Evolutionary conservation across 2,113 vertebrate species (phyloP).

Genomic region (Triplophysa dalaica): DNA sequence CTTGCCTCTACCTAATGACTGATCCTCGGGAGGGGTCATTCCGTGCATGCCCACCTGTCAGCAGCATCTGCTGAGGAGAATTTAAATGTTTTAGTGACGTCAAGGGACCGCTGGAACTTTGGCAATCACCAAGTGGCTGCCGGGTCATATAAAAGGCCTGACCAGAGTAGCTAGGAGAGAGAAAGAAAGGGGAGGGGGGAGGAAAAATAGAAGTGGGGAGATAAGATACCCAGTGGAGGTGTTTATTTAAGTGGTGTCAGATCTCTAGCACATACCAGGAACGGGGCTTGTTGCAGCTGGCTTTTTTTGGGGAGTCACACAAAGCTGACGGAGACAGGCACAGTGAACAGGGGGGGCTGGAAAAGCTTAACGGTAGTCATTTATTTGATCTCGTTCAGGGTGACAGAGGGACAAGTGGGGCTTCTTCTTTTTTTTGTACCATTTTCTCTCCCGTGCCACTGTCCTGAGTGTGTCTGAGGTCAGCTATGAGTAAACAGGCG

Average conservation of each 20-base stretch:
- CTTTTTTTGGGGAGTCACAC: conserved; percentile 31
- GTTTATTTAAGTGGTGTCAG: conserved; percentile 66
- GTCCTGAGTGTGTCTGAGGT: conserved; percentile 33
- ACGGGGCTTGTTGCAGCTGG: conserved; percentile 43
- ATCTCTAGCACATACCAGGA: conserved; percentile 55
- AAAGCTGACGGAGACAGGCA: conserved; percentile 16
- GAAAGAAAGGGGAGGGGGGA: conserved; percentile 10
- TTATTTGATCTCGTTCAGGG: conserved; percentile 17
- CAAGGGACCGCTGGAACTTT: conserved; percentile 71
- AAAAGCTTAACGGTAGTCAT: conserved; percentile 45
- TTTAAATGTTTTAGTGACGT: conserved; percentile 81
- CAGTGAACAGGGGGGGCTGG: conserved; percentile 9
- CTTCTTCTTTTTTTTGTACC: background rate
- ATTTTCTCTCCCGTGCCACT: conserved; percentile 32
- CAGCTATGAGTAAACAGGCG: conserved; percentile 60
- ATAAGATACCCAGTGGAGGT: conserved; percentile 63
- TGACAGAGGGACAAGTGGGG: conserved; percentile 37
- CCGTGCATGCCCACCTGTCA: conserved; percentile 76
- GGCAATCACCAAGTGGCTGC: conserved; percentile 62
- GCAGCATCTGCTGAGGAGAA: conserved; percentile 80
- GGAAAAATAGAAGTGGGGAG: conserved; percentile 49
- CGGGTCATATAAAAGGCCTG: conserved; percentile 61
- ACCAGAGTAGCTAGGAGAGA: conserved; percentile 6
- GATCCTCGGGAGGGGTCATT: conserved; percentile 56
- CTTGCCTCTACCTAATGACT: background rate